These are phyloP conservation scores for Tenthredo amoena DNA, from an alignment of 2,888 invertebrate species.

Conservation along the genomic window DNA sequence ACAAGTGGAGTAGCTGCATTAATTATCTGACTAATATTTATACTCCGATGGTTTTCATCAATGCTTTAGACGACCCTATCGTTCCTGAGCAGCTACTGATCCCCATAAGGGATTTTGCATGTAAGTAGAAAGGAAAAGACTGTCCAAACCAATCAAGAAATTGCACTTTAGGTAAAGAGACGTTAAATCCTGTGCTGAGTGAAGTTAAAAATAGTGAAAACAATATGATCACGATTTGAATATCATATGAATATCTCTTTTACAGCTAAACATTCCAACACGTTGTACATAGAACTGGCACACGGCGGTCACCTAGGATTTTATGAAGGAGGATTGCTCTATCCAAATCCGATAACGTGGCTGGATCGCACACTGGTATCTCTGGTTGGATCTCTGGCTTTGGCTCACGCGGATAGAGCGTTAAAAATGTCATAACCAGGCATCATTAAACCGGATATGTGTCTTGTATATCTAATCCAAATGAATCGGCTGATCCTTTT, in stretches of 20 bases:
- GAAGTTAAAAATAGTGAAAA: background rate
- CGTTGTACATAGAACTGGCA: slow-evolving; percentile 89
- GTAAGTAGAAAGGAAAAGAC: slow-evolving; percentile 80
- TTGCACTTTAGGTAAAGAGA: background rate
- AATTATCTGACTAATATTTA: slow-evolving; percentile 89
- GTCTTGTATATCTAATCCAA: slow-evolving; percentile 1
- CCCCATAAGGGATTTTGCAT: slow-evolving; percentile 86
- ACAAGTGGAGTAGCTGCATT: slow-evolving; percentile 91
- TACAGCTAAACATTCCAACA: slow-evolving; percentile 84
- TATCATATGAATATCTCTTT: slow-evolving; percentile 59
- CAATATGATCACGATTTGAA: background rate
- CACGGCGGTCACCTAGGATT: slow-evolving; percentile 98
- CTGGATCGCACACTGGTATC: slow-evolving; percentile 93
- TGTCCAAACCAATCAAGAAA: background rate
- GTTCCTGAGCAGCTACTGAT: slow-evolving; percentile 89
- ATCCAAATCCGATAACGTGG: slow-evolving; percentile 96
- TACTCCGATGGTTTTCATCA: slow-evolving; percentile 94
- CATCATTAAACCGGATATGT: background rate
- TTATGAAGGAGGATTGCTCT: slow-evolving; percentile 93
- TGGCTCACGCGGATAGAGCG: slow-evolving; percentile 79
- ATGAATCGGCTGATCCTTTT: background rate
- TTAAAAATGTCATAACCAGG: slow-evolving; percentile 70
- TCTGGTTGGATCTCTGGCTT: slow-evolving; percentile 87
- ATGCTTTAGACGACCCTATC: slow-evolving; percentile 95
- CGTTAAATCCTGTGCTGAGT: no score